phyloP scores from a whole-genome alignment of 2,113 vertebrate genomes.

The Hyla sarda region DNA sequence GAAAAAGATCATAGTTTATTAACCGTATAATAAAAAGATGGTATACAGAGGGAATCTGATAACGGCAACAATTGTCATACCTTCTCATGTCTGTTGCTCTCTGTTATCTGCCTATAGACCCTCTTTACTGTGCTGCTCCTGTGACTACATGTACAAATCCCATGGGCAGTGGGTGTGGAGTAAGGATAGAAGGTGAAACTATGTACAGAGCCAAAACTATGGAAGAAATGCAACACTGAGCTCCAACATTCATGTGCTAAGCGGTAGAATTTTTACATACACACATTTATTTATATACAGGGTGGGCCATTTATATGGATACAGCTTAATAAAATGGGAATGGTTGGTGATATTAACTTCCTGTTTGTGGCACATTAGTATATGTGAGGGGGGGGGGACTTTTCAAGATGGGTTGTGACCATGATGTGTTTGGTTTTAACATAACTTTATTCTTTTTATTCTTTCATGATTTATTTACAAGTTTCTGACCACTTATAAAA shows the following conservation, averaged over 20 bases:
- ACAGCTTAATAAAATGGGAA: too few species aligned
- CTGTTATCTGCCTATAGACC: constrained; percentile 74
- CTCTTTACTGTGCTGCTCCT: constrained; percentile 54
- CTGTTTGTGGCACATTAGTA: too few species aligned
- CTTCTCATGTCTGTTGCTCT: constrained; percentile 76
- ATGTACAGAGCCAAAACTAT: constrained; percentile 77
- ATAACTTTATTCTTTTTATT: too few species aligned
- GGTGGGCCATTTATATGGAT: too few species aligned
- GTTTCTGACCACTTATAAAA: too few species aligned
- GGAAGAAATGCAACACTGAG: constrained; percentile 68
- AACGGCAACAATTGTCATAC: constrained; percentile 79
- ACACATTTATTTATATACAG: constrained; percentile 74
- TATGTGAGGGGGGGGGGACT: too few species aligned
- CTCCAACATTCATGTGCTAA: constrained; percentile 71
- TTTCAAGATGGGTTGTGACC: too few species aligned
- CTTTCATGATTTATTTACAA: too few species aligned
- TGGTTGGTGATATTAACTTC: too few species aligned
- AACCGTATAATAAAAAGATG: constrained; percentile 86
- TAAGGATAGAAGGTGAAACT: too few species aligned
- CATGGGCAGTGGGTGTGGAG: constrained; percentile 58
- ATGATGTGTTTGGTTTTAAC: too few species aligned
- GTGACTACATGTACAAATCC: not conserved
- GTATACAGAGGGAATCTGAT: constrained; percentile 86
- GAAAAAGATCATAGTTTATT: constrained; percentile 92
- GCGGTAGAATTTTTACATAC: constrained; percentile 72